Percentiles rank a stretch among this genome's conserved stretches.
phyloP scores from a whole-genome alignment of 2,888 invertebrate genomes.

The Dryadula phaetusa region DNA sequence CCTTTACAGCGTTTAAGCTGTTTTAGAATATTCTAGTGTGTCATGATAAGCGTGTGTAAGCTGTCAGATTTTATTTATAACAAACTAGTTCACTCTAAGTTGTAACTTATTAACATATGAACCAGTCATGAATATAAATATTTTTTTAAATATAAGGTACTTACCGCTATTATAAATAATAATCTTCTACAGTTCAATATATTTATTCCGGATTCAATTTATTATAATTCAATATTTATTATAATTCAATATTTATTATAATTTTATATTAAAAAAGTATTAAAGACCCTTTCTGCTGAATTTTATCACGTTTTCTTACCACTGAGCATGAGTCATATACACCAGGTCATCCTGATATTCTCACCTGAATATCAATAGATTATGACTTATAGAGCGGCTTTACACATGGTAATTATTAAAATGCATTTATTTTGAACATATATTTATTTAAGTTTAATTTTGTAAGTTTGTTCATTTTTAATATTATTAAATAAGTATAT shows the following conservation, averaged over 20 bases:
- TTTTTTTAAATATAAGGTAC: no score
- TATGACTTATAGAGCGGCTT: constrained; percentile 46
- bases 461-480: background rate
- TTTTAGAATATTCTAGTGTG: no score
- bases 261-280: background rate
- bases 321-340: constrained; percentile 43
- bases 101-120: no score
- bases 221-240: no score
- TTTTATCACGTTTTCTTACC: constrained; percentile 44
- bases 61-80: no score
- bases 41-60: no score
- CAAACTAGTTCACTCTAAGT: no score
- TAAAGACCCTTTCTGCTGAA: constrained; percentile 30
- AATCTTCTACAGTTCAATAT: no score
- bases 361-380: constrained; percentile 51
- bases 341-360: constrained; percentile 39
- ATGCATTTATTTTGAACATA: background rate
- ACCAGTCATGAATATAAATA: no score
- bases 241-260: background rate
- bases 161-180: no score
- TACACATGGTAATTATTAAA: background rate
- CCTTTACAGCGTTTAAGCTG: no score
- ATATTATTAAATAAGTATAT: background rate
- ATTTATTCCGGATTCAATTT: no score
- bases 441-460: background rate